A percentile compares a stretch with the other conserved stretches of the same genome.
Evolutionary conservation across 2,797 vertebrate species (phyloP).

Genomic region (Tragelaphus oryx): DNA sequence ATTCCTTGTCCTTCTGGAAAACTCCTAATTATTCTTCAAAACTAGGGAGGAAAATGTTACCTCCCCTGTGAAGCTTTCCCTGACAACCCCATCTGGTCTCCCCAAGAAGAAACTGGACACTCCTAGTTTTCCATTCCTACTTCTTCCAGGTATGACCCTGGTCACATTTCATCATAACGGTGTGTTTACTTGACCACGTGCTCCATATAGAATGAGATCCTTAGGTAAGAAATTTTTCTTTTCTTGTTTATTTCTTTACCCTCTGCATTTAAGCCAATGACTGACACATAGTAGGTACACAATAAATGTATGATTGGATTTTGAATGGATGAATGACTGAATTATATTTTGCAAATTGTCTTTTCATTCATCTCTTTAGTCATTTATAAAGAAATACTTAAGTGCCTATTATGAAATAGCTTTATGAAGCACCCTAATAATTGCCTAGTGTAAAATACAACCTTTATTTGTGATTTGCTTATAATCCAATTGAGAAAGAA

Average conservation of each 20-base stretch:
- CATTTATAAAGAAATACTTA: constrained; percentile 42
- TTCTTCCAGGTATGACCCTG: background rate
- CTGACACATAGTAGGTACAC: background rate
- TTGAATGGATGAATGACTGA: background rate
- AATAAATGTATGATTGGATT: background rate
- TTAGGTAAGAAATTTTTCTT: background rate
- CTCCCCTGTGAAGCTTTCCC: background rate
- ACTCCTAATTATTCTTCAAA: constrained; percentile 10
- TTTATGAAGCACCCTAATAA: background rate
- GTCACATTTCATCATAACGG: background rate
- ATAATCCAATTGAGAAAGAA: background rate
- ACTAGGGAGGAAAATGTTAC: background rate
- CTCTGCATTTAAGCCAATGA: background rate
- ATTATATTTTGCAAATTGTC: background rate
- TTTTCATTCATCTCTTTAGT: constrained; percentile 15
- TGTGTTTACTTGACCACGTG: background rate
- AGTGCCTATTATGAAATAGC: background rate
- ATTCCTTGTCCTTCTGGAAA: background rate
- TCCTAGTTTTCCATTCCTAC: background rate
- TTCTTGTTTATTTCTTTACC: background rate
- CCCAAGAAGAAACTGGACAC: background rate
- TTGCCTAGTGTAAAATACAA: background rate
- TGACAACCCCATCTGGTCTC: background rate
- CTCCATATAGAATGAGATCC: background rate
- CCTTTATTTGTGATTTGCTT: background rate